A percentile compares a stretch with the other conserved stretches of the same genome.
Conservation (phyloP, 2,888 invertebrate genomes). For the Arrhopalites spinosus region DNA sequence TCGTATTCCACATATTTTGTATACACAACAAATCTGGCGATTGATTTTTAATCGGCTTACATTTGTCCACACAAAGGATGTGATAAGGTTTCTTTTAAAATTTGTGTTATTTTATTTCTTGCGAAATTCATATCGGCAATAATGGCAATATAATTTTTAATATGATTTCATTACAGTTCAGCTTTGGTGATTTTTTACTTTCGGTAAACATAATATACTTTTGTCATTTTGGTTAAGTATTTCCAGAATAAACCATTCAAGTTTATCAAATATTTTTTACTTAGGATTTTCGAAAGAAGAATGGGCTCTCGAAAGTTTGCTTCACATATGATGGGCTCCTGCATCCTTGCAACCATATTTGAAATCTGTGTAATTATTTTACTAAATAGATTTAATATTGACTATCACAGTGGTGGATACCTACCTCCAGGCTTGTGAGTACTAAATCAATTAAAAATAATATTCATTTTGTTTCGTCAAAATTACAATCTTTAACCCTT, state of each 20-base stretch:
- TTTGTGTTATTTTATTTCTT: too few relatives aligned
- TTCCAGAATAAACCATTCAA: not conserved
- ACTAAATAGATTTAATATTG: slow-evolving; percentile 59
- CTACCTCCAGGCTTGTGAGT: slow-evolving; percentile 64
- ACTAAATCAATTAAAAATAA: not conserved
- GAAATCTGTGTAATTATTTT: slow-evolving; percentile 59
- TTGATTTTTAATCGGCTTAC: slow-evolving; percentile 58
- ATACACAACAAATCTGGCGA: slow-evolving; percentile 50
- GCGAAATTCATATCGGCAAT: too few relatives aligned
- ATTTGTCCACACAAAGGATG: slow-evolving; percentile 63
- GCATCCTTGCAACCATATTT: slow-evolving; percentile 60
- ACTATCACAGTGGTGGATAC: slow-evolving; percentile 58
- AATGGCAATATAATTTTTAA: too few relatives aligned
- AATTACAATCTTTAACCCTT: too few relatives aligned
- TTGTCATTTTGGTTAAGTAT: too few relatives aligned
- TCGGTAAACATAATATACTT: slow-evolving; percentile 54
- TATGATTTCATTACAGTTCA: too few relatives aligned
- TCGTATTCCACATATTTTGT: slow-evolving; percentile 60
- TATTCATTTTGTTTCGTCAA: not conserved
- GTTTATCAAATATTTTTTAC: not conserved
- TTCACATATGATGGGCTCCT: slow-evolving; percentile 61
- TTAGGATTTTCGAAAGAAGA: slow-evolving; percentile 63
- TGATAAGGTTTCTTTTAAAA: too few relatives aligned
- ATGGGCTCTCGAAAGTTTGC: slow-evolving; percentile 64
- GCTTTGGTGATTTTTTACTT: slow-evolving; percentile 63